Evolutionary conservation across 1,140 invertebrate species (phyloP).

Genomic region (Drosophila sucinea): DNA sequence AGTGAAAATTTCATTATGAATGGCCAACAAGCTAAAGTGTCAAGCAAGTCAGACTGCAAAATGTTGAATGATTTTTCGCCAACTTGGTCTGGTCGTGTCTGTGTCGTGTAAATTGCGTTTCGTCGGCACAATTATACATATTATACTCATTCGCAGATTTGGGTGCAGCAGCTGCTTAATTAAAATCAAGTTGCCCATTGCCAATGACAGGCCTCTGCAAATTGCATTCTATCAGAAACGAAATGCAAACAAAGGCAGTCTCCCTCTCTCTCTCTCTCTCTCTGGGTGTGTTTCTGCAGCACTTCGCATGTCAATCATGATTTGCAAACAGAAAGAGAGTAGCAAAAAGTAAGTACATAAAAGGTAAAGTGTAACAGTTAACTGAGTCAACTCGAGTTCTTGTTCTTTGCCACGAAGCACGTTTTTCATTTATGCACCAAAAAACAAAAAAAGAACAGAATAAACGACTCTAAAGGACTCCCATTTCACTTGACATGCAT

Average conservation of each 20-base stretch:
- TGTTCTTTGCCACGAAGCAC: conserved; percentile 37
- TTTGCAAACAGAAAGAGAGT: conserved; percentile 46
- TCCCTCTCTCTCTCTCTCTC: background rate
- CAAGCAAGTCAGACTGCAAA: conserved; percentile 42
- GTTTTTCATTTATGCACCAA: conserved; percentile 71
- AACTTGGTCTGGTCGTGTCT: conserved; percentile 20
- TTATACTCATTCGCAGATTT: conserved; percentile 39
- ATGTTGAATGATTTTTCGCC: conserved; percentile 38
- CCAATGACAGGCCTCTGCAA: conserved; percentile 6
- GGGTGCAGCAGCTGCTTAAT: conserved; percentile 26
- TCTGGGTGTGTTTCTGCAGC: conserved; percentile 34
- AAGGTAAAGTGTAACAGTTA: conserved; percentile 48
- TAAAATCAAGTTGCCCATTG: conserved; percentile 51
- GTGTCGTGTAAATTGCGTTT: conserved; percentile 45
- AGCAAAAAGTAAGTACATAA: conserved; percentile 31
- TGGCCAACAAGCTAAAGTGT: conserved; percentile 64
- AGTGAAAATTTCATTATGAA: conserved; percentile 66
- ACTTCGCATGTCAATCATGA: conserved; percentile 74
- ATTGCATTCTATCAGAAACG: conserved; percentile 25
- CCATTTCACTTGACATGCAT: conserved; percentile 69
- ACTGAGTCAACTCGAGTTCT: conserved; percentile 39
- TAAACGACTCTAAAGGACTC: conserved; percentile 50
- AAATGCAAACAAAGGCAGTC: conserved; percentile 54
- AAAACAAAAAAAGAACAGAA: conserved; percentile 45
- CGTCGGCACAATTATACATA: conserved; percentile 16